Conservation (phyloP, 2,113 vertebrate species). For the Ageneiosus marmoratus region DNA sequence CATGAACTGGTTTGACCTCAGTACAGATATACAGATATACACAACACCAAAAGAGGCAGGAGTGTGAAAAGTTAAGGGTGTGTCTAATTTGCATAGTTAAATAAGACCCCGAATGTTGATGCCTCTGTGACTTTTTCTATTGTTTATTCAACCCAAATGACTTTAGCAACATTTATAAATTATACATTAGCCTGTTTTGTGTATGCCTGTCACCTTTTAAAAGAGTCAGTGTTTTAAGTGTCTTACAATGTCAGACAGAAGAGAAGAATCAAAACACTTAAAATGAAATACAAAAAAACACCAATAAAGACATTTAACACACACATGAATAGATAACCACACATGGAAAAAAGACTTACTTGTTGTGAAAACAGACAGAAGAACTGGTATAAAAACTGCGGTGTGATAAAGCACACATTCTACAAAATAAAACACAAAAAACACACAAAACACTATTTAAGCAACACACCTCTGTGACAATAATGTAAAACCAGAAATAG, state of each 20-base stretch:
- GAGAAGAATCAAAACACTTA: not conserved
- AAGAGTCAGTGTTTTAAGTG: too few species aligned
- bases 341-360: slow-evolving; percentile 80
- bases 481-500: slow-evolving; percentile 11
- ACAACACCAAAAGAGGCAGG: not conserved
- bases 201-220: not conserved
- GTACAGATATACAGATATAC: not conserved
- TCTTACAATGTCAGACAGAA: not conserved
- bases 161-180: not conserved
- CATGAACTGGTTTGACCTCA: not conserved
- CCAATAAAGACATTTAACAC: not conserved
- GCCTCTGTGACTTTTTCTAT: not conserved
- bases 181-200: not conserved
- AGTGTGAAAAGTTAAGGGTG: not conserved
- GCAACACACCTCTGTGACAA: not conserved
- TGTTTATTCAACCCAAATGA: not conserved
- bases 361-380: slow-evolving; percentile 99
- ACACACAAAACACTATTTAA: slow-evolving; percentile 12
- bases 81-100: not conserved
- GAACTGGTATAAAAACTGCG: slow-evolving; percentile 99
- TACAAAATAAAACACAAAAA: slow-evolving; percentile 75
- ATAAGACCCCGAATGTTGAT: not conserved
- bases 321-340: slow-evolving; percentile 7
- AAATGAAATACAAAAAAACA: not conserved
- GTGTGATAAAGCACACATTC: slow-evolving; percentile 99